phyloP scores from a whole-genome alignment of 2,113 vertebrate species.

The Uria lomvia region DNA sequence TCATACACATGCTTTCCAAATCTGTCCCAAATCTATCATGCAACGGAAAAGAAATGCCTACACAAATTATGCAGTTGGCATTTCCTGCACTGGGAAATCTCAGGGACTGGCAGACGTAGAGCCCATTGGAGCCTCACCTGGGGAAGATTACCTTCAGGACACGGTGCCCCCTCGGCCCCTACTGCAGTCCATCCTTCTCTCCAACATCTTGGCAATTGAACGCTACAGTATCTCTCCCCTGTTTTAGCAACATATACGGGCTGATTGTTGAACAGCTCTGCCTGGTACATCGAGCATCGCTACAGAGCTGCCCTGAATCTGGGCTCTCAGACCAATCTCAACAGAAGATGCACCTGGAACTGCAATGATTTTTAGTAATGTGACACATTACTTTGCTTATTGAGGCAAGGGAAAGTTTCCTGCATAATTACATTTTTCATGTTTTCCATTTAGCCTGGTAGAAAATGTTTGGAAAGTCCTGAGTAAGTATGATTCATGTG shows the following conservation, averaged over 20 bases:
- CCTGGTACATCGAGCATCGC: neutral
- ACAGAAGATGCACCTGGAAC: neutral
- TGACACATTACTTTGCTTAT: neutral
- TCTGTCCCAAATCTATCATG: neutral
- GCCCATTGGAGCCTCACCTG: neutral
- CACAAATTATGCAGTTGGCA: neutral
- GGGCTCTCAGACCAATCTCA: neutral
- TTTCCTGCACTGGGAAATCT: neutral
- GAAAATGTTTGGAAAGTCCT: neutral
- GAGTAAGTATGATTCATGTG: neutral
- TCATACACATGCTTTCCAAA: neutral
- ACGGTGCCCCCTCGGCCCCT: neutral
- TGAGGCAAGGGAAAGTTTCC: neutral
- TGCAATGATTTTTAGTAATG: neutral
- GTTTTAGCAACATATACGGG: fast-evolving
- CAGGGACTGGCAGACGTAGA: neutral
- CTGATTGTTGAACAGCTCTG: neutral
- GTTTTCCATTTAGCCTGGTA: neutral
- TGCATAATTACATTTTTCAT: neutral
- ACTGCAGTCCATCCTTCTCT: neutral
- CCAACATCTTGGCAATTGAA: neutral
- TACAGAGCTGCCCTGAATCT: neutral
- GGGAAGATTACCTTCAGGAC: neutral
- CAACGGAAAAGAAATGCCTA: neutral
- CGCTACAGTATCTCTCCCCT: neutral